Conservation (phyloP, 2,113 vertebrate genomes). For the Notarius quadriscutis region DNA sequence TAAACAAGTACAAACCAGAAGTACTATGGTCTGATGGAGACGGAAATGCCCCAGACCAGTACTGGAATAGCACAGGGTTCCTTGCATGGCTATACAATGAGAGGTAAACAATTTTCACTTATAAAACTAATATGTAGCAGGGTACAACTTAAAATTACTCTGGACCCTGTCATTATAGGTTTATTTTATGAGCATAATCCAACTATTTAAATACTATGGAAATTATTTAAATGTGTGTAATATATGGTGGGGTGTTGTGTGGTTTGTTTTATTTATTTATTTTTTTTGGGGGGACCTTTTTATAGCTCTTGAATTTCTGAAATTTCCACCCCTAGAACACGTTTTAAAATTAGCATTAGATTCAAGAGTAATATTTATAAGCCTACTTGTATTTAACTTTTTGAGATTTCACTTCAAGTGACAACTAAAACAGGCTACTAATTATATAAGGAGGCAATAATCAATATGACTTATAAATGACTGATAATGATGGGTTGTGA, state of each 20-base stretch:
- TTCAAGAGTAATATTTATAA: not conserved
- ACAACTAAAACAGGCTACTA: not conserved
- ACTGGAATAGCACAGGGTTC: slow-evolving; percentile 97
- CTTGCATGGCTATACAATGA: slow-evolving; percentile 97
- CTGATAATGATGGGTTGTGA: not conserved
- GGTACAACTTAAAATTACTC: too few relatives aligned
- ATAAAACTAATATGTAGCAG: not conserved
- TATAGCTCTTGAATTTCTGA: not conserved
- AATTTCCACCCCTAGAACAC: not conserved
- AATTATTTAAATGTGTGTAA: not conserved
- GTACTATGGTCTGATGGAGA: slow-evolving; percentile 93
- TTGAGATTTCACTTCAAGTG: not conserved
- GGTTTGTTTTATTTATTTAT: too few relatives aligned
- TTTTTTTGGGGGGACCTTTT: too few relatives aligned
- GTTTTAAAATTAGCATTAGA: not conserved
- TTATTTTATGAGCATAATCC: not conserved
- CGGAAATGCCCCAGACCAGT: slow-evolving; percentile 81
- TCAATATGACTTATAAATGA: not conserved
- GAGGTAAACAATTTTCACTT: slow-evolving; percentile 71
- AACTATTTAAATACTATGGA: not conserved
- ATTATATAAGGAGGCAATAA: not conserved
- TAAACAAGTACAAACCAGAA: slow-evolving; percentile 84
- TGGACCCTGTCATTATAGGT: too few relatives aligned
- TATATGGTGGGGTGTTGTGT: not conserved
- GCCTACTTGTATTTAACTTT: not conserved